Base-by-base conservation (phyloP, 2,888 invertebrate species). In the Metalampra italica region DNA sequence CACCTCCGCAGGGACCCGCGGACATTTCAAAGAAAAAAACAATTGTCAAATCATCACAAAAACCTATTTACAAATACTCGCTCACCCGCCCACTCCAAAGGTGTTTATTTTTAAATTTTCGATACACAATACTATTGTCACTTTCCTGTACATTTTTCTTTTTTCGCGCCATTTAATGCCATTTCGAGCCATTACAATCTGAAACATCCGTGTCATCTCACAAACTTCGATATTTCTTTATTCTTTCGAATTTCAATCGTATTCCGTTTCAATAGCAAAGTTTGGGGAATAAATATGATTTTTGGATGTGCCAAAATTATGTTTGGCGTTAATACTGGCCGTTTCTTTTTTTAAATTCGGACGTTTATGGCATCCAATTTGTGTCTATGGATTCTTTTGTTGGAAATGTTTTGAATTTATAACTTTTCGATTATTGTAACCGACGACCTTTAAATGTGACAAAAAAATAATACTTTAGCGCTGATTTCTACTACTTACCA, bases 61-160 rank as follows among this genome's bases (percentile, higher is more conserved):
- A 86, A 80, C 76, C 76, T 88, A 87, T 88, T 88, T 89, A 82
- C 85, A 88, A 88, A 89, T 82, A 87, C 75, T 79, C 78, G 64
- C 68, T 71, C 79, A 78, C 81, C 85, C 89, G 89, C 89, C 89
- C 84, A 88, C 88, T 88, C 87, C 74, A 87, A 88, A 87, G 85
- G 85, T 89, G 88, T 88, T 89, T 88, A 88, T 89, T 88, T 85
- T 79, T 82, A 85, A 86, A 77, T 80, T 34, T 82, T 81, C 72
- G 73, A 66, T 68, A 65, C 77, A 85, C 82, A 83, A 82, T 78
- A 68, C 72, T 52, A 77, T 74, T 77, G 83, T 77, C 82, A 82
- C 71, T 80, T 85, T 85, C 79, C 82, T 71, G 73, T 74, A 14
- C 11, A 22, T 8, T 69, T 69, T 80, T 84, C 84, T 80, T 82